A percentile compares a stretch with the other conserved stretches of the same genome.
These are phyloP conservation scores for Sarcophaga caerulescens DNA, from an alignment of 2,888 invertebrate species.

Conservation along the genomic window DNA sequence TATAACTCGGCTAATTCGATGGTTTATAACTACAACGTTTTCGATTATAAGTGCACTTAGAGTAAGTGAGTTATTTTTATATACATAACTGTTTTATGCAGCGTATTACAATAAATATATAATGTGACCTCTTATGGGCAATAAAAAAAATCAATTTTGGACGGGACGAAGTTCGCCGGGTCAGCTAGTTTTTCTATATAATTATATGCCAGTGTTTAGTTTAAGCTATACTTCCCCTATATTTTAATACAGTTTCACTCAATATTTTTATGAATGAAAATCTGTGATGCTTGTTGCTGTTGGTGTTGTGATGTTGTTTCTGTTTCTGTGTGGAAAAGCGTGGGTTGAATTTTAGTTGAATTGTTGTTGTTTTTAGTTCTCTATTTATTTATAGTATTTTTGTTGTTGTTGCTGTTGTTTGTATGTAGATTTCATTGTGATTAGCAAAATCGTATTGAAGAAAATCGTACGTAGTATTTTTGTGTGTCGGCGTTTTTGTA, in stretches of 20 bases:
- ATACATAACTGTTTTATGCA: too few species aligned
- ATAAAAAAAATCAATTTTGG: too few species aligned
- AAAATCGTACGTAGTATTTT: conserved; percentile 29
- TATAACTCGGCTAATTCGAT: too few species aligned
- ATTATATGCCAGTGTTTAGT: too few species aligned
- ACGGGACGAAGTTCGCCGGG: too few species aligned
- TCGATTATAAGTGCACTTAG: too few species aligned
- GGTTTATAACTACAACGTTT: too few species aligned
- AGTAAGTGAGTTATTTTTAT: too few species aligned
- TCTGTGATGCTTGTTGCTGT: neutral
- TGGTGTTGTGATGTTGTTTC: neutral
- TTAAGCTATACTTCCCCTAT: neutral
- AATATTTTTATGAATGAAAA: conserved; percentile 57
- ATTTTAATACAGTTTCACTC: neutral
- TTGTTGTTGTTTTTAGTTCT: neutral
- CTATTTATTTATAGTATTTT: conserved; percentile 1
- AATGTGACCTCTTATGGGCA: too few species aligned
- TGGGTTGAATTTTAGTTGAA: conserved; percentile 37
- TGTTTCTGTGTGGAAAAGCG: conserved; percentile 18
- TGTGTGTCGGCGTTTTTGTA: conserved; percentile 66
- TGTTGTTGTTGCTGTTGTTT: neutral
- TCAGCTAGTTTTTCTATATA: neutral
- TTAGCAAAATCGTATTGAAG: conserved; percentile 28
- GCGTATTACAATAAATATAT: too few species aligned
- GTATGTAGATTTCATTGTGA: conserved; percentile 44